Evolutionary conservation across 2,888 invertebrate species (phyloP).

Genomic region (Endomychus coccineus): DNA sequence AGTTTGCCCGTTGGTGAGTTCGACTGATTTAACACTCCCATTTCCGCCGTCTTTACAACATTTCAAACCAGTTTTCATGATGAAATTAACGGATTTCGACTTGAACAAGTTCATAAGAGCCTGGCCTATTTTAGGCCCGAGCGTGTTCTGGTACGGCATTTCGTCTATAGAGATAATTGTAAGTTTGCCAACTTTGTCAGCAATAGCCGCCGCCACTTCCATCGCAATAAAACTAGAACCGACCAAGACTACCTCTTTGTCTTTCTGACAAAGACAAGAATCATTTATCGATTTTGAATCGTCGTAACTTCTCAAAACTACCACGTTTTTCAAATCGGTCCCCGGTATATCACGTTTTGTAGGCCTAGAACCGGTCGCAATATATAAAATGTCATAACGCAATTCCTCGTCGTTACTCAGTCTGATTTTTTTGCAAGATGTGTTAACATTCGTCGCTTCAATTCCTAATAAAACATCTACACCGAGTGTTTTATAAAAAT

Average conservation of each 20-base stretch:
- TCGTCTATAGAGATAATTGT: constrained; percentile 69
- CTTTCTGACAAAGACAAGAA: constrained; percentile 48
- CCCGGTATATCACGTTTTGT: constrained; percentile 52
- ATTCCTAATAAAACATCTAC: constrained; percentile 69
- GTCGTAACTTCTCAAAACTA: constrained; percentile 63
- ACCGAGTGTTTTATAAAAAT: constrained; percentile 67
- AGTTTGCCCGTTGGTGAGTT: constrained; percentile 59
- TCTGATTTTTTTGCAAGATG: constrained; percentile 53
- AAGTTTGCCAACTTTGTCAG: constrained; percentile 67
- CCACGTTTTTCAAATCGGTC: constrained; percentile 61
- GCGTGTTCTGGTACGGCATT: constrained; percentile 55
- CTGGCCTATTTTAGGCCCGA: constrained; percentile 72
- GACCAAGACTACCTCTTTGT: constrained; percentile 73
- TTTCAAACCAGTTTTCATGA: constrained; percentile 55
- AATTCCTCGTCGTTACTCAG: constrained; percentile 61
- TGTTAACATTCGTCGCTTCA: constrained; percentile 61
- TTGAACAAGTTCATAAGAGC: constrained; percentile 66
- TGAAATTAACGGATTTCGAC: constrained; percentile 70
- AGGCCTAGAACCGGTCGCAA: constrained; percentile 79
- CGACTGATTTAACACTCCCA: constrained; percentile 58
- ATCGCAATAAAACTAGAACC: constrained; percentile 91
- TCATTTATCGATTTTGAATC: constrained; percentile 63
- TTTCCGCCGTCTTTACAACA: constrained; percentile 53
- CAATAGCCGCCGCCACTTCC: constrained; percentile 77
- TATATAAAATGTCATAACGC: constrained; percentile 65